phyloP scores from a whole-genome alignment of 1,140 invertebrate species.

The Mesaphorura yosii region DNA sequence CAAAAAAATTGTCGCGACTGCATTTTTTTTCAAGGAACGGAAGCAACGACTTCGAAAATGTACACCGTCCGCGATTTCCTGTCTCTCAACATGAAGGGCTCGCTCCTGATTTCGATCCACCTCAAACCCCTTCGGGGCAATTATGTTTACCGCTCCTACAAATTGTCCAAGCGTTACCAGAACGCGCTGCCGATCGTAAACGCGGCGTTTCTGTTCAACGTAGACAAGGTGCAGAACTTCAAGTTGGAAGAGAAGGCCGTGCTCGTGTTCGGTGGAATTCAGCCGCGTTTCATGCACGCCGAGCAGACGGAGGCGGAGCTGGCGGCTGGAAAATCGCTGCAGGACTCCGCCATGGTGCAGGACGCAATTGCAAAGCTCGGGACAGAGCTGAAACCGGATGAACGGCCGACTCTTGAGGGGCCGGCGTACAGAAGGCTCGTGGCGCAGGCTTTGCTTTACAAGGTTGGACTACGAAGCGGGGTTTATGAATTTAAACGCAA shows the following conservation, averaged over 20 bases:
- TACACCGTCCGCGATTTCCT: constrained; percentile 32
- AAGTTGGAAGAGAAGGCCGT: constrained; percentile 40
- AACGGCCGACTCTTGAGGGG: constrained; percentile 41
- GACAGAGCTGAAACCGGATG: constrained; percentile 49
- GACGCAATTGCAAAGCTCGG: constrained; percentile 45
- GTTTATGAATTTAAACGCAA: too few species aligned
- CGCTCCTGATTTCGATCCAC: not conserved
- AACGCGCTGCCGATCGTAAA: constrained; percentile 73
- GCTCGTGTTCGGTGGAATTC: constrained; percentile 59
- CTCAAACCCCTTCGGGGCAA: constrained; percentile 20
- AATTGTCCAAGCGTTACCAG: constrained; percentile 52
- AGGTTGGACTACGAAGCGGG: constrained; percentile 48
- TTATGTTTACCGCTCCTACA: constrained; percentile 15
- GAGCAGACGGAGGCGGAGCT: constrained; percentile 51
- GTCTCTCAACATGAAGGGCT: not conserved
- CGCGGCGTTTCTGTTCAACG: constrained; percentile 59
- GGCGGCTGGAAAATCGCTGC: constrained; percentile 44
- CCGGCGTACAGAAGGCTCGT: constrained; percentile 50
- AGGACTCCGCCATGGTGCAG: constrained; percentile 42
- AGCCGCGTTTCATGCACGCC: constrained; percentile 53
- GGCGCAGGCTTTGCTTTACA: constrained; percentile 59
- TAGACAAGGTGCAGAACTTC: constrained; percentile 37
- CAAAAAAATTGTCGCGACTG: too few species aligned
- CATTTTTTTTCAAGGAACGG: not conserved
- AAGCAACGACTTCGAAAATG: constrained; percentile 19